Evolutionary conservation across 2,888 invertebrate species (phyloP), one percentile per base, ranked within the genome.

Genomic region (Eupithecia centaureata): DNA sequence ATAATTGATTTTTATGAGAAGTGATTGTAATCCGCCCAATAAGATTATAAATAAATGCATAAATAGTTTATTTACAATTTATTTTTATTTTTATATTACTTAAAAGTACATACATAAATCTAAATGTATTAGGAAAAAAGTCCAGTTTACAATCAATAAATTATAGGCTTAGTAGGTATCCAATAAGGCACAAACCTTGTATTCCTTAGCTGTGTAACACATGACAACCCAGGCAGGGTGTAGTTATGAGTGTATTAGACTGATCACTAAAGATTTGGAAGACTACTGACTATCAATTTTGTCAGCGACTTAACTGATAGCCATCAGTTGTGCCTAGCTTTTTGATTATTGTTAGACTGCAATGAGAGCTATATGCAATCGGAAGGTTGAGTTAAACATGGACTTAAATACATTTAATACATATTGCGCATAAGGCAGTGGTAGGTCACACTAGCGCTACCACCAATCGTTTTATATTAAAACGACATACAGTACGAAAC

Each of bases 61-160:
- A 58, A 54, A 62, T 28, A 65, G 33, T 64, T 42, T 73, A 73
- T 74, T 60, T 73, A 75, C 71, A 74, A 54, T 72, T 74, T 67
- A 72, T 71, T 71, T 61, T 47, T 59, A 60, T 10, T 72, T 70
- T 68, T 32, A 64, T 64, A 71, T 62, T 42, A 59, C 47, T 61
- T 66, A 63, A 2, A 57, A 57, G 22, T 57, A 52, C 52, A 27
- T 32, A 57, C 30, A n/a, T 56, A 54, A 27, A 51, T 28, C 54
- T 56, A 56, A n/a, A 30, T 10, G 22, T 47, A n/a, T 47, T 47
- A 30, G 54, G 54, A 28, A 54, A n/a, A 30, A 10, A 57, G 22
- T 18, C 32, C 57, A 30, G 30, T 33, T 57, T 2, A 10, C 18
- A 57, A n/a, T 10, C 2, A 28, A 28, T 27, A 56, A n/a, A 28